These are phyloP conservation scores for Kradibia gibbosae DNA, from an alignment of 1,140 invertebrate species.

Conservation along the genomic window DNA sequence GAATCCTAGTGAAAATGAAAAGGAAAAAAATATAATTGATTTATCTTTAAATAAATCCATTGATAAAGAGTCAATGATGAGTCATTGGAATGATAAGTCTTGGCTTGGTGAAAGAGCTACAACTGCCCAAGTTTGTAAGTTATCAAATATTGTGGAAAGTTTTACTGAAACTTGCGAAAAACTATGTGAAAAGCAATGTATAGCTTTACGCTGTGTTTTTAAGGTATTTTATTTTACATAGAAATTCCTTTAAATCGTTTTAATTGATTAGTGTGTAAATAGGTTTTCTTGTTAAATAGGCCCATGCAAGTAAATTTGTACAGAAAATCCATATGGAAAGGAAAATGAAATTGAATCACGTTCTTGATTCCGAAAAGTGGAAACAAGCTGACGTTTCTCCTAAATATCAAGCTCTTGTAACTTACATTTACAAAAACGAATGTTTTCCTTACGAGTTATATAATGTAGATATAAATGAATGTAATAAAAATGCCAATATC, in stretches of 20 bases:
- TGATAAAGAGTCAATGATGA: conserved; percentile 63
- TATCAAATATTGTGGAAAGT: conserved; percentile 84
- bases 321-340: conserved; percentile 92
- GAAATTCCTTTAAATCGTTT: conserved; percentile 22
- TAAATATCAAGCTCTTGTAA: conserved; percentile 88
- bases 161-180: conserved; percentile 85
- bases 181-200: conserved; percentile 85
- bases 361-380: conserved; percentile 95
- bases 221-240: conserved; percentile 74
- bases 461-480: conserved; percentile 64
- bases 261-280: conserved; percentile 14
- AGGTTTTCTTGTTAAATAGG: conserved; percentile 56
- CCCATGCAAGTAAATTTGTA: conserved; percentile 91
- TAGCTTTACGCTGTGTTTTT: conserved; percentile 85
- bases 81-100: conserved; percentile 63
- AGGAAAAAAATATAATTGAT: conserved; percentile 65
- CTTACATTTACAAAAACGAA: conserved; percentile 65
- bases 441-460: conserved; percentile 69
- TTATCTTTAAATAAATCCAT: conserved; percentile 51
- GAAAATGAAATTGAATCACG: conserved; percentile 85
- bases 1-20: conserved; percentile 79
- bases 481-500: conserved; percentile 59
- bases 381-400: conserved; percentile 91
- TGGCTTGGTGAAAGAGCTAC: conserved; percentile 76
- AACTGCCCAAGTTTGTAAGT: conserved; percentile 83